Evolutionary conservation across 2,797 vertebrate genomes (phyloP).

Genomic region (Cyclopterus lumpus): DNA sequence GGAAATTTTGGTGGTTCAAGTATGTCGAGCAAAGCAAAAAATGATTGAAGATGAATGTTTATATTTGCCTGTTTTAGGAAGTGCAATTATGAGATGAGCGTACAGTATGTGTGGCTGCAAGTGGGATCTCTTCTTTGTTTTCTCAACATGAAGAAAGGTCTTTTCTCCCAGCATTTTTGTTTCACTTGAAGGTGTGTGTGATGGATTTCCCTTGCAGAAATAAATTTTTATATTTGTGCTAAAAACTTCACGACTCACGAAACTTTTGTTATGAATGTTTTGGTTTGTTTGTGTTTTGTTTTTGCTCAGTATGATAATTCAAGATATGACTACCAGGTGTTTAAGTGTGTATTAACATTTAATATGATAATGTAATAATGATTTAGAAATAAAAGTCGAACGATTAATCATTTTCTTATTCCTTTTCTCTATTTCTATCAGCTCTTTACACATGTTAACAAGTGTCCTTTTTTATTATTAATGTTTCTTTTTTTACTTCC

Average conservation of each 20-base stretch:
- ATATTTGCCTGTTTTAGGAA: constrained; percentile 43
- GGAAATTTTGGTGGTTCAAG: constrained; percentile 31
- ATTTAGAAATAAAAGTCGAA: neutral
- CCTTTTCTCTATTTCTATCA: neutral
- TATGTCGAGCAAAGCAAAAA: constrained; percentile 38
- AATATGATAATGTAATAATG: neutral
- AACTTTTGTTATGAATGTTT: neutral
- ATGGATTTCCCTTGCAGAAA: constrained; percentile 56
- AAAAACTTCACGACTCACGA: constrained; percentile 24
- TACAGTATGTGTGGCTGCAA: constrained; percentile 55
- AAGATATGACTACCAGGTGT: neutral
- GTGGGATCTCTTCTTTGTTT: constrained; percentile 11
- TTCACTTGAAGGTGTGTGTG: constrained; percentile 63
- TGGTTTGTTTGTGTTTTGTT: neutral
- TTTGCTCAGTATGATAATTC: neutral
- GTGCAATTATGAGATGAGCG: constrained; percentile 58
- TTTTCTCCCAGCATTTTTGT: constrained; percentile 19
- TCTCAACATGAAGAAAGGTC: constrained; percentile 38
- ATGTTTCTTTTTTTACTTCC: neutral
- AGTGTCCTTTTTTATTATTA: neutral
- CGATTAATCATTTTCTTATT: neutral
- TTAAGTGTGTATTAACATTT: neutral
- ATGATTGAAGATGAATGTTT: constrained; percentile 36
- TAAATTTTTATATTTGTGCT: constrained; percentile 75
- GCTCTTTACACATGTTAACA: neutral